Base-by-base conservation (phyloP, 2,113 vertebrate species). In the Nothocercus julius region DNA sequence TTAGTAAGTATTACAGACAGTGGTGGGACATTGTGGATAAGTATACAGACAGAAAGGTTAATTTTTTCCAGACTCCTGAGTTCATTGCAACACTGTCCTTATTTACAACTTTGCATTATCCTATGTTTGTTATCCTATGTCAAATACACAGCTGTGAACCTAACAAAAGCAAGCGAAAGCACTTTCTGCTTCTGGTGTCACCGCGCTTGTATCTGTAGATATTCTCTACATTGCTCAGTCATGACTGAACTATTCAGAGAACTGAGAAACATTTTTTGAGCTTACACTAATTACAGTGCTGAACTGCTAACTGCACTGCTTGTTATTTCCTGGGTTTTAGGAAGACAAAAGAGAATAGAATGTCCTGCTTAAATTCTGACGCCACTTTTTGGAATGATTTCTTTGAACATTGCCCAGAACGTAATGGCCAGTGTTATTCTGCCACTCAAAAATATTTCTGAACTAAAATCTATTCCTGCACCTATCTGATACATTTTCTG, bases 341-440 rank as follows among this genome's bases (percentile, higher is more conserved):
- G 91, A 78, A 93, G 92, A 92, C 72, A 92, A 91, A 88, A 40
- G 45, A 76, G 82, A 95, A 97, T 81, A 85, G 34, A 82, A 83
- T 82, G 87, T 92, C 74, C 87, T 91, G 81, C 51, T 79, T 81
- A 87, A 86, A 83, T 89, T 93, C 56, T 95, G 64, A 79, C 82
- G 62, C 94, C 90, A 25, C 95, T 96, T 90, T 97, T 96, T 96
- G 84, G 90, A 96, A 94, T 72, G 66, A 90, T 70, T 96, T 89
- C 34, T 91, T 95, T 92, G 90, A 97, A 92, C 82, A 82, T 66
- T 36, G 49, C 45, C 53, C 82, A 93, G 74, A 95, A 96, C 91
- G 79, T 87, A 91, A 95, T 76, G 76, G 69, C 64, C 86, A 83
- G 24, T 77, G 90, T 96, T 93, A 89, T 38, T 95, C 73, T 79